phyloP scores from a whole-genome alignment of 2,113 vertebrate genomes.

The Macrotis lagotis region DNA sequence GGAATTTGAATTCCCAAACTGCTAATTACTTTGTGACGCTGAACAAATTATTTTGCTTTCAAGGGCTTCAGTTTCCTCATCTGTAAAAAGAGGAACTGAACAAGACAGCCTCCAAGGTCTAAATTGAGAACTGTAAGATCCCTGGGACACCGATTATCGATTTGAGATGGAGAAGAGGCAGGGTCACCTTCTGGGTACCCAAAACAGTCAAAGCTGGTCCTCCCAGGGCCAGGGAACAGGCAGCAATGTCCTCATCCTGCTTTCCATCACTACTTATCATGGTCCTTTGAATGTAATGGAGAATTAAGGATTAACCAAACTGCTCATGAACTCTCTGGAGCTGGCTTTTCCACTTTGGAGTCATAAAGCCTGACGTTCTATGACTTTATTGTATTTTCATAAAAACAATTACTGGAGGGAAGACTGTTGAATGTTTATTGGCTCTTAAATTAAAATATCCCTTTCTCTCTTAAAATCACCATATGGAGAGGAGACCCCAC shows the following conservation, averaged over 20 bases:
- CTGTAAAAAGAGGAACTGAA: neutral
- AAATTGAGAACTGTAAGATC: neutral
- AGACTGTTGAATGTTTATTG: fast-evolving
- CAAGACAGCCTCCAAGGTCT: neutral
- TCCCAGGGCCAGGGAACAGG: neutral
- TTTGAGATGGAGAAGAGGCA: neutral
- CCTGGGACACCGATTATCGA: neutral
- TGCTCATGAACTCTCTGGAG: constrained; percentile 2
- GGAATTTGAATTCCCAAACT: neutral
- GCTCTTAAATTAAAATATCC: neutral
- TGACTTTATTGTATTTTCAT: constrained; percentile 55
- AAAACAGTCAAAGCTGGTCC: neutral
- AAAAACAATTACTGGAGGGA: constrained; percentile 7
- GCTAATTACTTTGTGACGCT: neutral
- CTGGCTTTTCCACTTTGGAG: neutral
- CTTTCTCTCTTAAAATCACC: constrained; percentile 3
- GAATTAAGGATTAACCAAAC: constrained; percentile 1
- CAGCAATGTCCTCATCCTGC: neutral
- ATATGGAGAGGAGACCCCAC: constrained; percentile 2
- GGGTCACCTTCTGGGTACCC: neutral
- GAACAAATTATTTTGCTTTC: neutral
- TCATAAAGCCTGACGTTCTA: fast-evolving
- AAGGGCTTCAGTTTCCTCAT: neutral
- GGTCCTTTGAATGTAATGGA: constrained; percentile 10
- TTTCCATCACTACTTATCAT: constrained; percentile 49